A percentile compares a stretch with the other conserved stretches of the same genome.
Conservation (phyloP, 2,113 vertebrate genomes). For the Seriola rivoliana region DNA sequence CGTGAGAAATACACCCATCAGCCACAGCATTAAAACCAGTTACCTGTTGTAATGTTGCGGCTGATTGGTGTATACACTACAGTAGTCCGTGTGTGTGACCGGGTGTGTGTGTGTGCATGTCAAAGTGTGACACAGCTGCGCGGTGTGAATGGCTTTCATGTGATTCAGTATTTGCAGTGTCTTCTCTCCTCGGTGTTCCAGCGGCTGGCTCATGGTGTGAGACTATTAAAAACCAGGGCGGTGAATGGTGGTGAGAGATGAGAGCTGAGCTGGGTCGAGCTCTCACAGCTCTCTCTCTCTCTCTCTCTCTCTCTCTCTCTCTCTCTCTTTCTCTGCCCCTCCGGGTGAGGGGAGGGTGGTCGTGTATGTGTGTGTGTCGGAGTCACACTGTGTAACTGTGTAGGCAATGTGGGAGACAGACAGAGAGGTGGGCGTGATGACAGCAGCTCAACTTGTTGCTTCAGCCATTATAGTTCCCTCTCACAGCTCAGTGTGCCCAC, state of each 20-base stretch:
- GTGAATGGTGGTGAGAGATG: slow-evolving; percentile 60
- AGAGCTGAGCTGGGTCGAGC: slow-evolving; percentile 48
- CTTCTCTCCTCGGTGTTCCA: slow-evolving; percentile 52
- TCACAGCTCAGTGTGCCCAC: slow-evolving; percentile 36
- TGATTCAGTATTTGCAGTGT: slow-evolving; percentile 46
- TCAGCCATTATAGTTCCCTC: slow-evolving; percentile 38
- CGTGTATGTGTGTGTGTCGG: slow-evolving; percentile 31
- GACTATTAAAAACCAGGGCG: slow-evolving; percentile 58
- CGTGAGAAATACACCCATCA: neutral
- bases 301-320: slow-evolving; percentile 22
- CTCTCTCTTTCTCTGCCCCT: neutral
- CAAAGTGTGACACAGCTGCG: slow-evolving; percentile 34
- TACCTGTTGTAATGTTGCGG: neutral
- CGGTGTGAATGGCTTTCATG: slow-evolving; percentile 55
- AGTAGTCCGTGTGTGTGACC: slow-evolving; percentile 7
- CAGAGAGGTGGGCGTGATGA: slow-evolving; percentile 66
- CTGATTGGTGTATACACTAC: neutral
- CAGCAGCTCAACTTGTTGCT: slow-evolving; percentile 73
- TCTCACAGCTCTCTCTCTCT: slow-evolving; percentile 28
- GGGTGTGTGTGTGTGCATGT: slow-evolving; percentile 1
- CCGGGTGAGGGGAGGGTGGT: no score
- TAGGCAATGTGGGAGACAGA: slow-evolving; percentile 64
- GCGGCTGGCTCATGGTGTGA: slow-evolving; percentile 57
- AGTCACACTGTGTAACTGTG: slow-evolving; percentile 62
- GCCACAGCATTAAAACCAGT: no score